These are phyloP conservation scores for Perca fluviatilis DNA, from an alignment of 2,113 vertebrate species.

Conservation along the genomic window DNA sequence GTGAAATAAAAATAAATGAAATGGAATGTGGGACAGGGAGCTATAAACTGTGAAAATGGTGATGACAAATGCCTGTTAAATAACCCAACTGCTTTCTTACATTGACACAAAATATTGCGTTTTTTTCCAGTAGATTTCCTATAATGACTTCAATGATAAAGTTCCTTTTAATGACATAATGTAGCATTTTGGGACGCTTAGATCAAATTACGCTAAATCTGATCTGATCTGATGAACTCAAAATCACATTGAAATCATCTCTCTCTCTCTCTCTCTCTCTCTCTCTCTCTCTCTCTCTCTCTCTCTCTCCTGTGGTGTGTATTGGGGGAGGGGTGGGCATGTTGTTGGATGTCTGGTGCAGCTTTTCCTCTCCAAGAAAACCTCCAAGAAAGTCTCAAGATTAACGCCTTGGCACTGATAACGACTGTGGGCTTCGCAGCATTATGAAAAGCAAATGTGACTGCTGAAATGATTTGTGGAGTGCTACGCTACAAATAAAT, in stretches of 20 bases:
- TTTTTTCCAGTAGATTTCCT: neutral
- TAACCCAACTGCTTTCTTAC: neutral
- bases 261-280: neutral
- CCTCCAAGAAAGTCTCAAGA: conserved; percentile 83
- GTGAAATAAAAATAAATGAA: conserved; percentile 55
- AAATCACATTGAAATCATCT: conserved; percentile 19
- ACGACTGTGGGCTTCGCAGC: conserved; percentile 89
- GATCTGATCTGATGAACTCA: neutral
- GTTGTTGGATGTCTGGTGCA: conserved; percentile 46
- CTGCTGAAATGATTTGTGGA: conserved; percentile 90
- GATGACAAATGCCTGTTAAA: conserved; percentile 37
- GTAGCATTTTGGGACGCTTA: neutral
- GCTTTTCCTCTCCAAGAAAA: conserved; percentile 32
- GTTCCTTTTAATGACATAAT: neutral
- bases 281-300: neutral
- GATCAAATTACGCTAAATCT: neutral
- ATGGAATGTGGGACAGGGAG: conserved; percentile 23
- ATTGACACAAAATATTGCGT: neutral
- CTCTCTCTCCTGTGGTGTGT: neutral
- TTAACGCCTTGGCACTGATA: conserved; percentile 92
- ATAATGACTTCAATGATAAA: neutral
- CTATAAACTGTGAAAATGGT: conserved; percentile 33
- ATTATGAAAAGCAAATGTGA: conserved; percentile 77
- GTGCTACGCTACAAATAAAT: conserved; percentile 61
- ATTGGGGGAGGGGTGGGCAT: conserved; percentile 60